Conservation (phyloP, 2,888 invertebrate genomes). For the Entomobrya proxima region DNA sequence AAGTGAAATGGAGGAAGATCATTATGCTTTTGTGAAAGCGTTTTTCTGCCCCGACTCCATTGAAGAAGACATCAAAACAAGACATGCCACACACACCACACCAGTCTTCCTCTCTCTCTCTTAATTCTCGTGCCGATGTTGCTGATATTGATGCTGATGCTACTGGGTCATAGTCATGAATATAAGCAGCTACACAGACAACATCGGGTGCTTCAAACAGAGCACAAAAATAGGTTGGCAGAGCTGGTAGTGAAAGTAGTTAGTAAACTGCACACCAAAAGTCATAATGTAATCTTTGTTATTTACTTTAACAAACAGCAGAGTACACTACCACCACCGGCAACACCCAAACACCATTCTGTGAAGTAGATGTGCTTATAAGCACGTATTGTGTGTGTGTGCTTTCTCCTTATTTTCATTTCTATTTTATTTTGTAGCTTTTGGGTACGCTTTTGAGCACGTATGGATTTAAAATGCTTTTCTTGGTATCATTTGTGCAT, state of each 20-base stretch:
- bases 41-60: constrained; percentile 18
- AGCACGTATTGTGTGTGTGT: not conserved
- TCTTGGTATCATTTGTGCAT: not conserved
- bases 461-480: not conserved
- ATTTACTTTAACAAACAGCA: constrained; percentile 22
- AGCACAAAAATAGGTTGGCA: not conserved
- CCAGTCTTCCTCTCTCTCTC: not conserved
- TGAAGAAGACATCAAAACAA: not conserved
- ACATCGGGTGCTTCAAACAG: too few species aligned
- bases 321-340: not conserved
- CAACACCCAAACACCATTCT: not conserved
- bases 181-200: constrained; percentile 6
- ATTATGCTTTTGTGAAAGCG: constrained; percentile 46
- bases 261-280: too few species aligned
- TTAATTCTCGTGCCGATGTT: too few species aligned
- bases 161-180: constrained; percentile 55
- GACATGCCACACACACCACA: not conserved
- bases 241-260: not conserved
- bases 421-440: not conserved
- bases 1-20: constrained; percentile 48
- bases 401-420: constrained; percentile 15
- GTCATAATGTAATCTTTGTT: constrained; percentile 36
- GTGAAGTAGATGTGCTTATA: not conserved
- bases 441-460: not conserved
- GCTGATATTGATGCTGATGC: too few species aligned